Evolutionary conservation across 1,140 invertebrate genomes (phyloP), one percentile per base, ranked within the genome.

Genomic region (Odontomachus brunneus): DNA sequence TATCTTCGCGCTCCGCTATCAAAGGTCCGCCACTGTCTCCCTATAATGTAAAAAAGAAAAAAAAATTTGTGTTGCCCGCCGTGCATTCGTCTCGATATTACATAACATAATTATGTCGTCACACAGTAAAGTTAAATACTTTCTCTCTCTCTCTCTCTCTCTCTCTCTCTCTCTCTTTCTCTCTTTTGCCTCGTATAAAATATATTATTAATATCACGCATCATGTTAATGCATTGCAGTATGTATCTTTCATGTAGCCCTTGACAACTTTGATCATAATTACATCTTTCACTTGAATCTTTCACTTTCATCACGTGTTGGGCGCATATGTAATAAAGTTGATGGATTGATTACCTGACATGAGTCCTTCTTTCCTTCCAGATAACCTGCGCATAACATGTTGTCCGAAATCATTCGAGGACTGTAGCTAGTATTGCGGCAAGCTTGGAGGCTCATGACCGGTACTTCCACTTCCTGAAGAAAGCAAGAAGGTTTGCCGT

Each of bases 21-120:
- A 99, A 92, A 3, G 98, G 98, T n/a, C 98, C 98, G 75, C 98
- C 98, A 88, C 97, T 98, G 92, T 99, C 98, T 22, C 98, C 98
- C 97, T 98, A 92, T 78, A 95, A 82, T 24, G 0, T n/a, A 29
- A 44, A 44, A 55, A 5, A 33, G 5, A 5, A 33, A 57, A 26
- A 19, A 57, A 57, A 57, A 44, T 44, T 19, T 3, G 5, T 60
- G n/a, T 73, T 33, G 3, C 14, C 0, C 0, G 12, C 55, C 38
- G 33, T 22, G 53, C 53, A 55, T 62, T 26, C 0, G 44, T 9
- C n/a, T 15, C 38, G 9, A 29, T 38, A 22, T 53, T 24, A 38
- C 53, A 33, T 3, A 62, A 38, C 5, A 14, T 62, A 26, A 57
- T 12, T 11, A 9, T 65, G 12, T 15, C 0, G 17, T 38, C 3